Evolutionary conservation across 64 coral and sea anemone species (phyloP), one percentile per base, ranked within the genome.

Genomic region (Stylophora pistillata): DNA sequence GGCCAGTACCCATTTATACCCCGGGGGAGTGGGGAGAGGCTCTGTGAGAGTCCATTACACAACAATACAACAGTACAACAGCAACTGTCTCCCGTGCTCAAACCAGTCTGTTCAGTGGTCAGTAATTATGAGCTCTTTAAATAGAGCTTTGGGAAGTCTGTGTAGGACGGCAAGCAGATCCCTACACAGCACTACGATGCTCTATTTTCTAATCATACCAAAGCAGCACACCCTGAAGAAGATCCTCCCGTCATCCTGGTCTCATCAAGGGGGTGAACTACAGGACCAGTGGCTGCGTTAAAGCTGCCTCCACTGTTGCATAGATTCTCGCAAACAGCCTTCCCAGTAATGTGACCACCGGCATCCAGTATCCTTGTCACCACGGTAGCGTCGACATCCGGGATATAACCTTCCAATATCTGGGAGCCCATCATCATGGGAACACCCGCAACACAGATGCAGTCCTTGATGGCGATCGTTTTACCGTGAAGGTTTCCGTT

Each of bases 351-450:
- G 15, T 17, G 59, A 30, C 91, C 85, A 23, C 91, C 91, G 77
- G 71, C 69, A 53, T 93, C 91, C 12, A 93, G 68, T 79, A 93
- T 82, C 74, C 91, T 63, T 53, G 91, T 88, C 9, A 93, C 91
- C 7, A 93, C 76, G 71, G 85, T 81, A 9, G 91, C 91, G 10
- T 93, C 85, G 17, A 87, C 80, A 82, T 93, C 91, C 33, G 85
- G 91, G 53, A 87, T 73, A 61, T 55, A 93, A 18, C 91, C 91
- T 25, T 91, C 65, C 31, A 91, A 74, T 10, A 88, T 53, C 31
- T 5, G 69, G 14, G 95, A 98, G 21, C 95, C 95, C 29, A 55
- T 93, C 91, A 93, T 96, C 90, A 96, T 93, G 15, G 94, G 94
- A 6, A 96, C 57, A 29, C 94, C 94, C 10, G 94, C 87, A 10